Evolutionary conservation across 2,888 invertebrate species (phyloP), one percentile per base, ranked within the genome.

Genomic region (Cataglyphis altisquamis): DNA sequence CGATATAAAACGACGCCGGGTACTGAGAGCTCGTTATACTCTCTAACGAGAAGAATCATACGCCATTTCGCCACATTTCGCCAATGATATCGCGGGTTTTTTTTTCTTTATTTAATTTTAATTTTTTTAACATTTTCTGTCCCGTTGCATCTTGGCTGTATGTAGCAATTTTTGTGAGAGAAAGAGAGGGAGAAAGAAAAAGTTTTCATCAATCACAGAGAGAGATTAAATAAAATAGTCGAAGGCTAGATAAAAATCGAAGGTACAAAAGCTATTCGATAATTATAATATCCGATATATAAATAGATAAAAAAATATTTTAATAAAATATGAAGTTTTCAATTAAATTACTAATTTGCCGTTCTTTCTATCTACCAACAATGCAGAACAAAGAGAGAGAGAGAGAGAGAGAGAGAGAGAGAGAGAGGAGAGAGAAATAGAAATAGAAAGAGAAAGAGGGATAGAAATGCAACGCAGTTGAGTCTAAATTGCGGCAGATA

Each of bases 1-100:
- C 21, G 57, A 21, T 68, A 68, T 80, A 80, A 80, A 60, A 77
- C 55, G 67, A 77, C 55, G 67, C 67, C 67, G 41, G 29, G 29
- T 64, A 36, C n/a, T 41, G 67, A 32, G 41, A 62, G 60, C 57
- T 80, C 70, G 78, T 70, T 70, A 32, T 45, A 39, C 8, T 18
- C 12, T 57, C 32, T 68, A 78, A 78, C 68, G 78, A 60, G 57
- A 25, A 41, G 25, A 68, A 60, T 60, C 57, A 12, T 29, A 75
- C 45, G 12, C 45, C 10, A 57, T 67, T 21, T 21, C 21, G 21
- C 21, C 21, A 41, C 10, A 12, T 45, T 68, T 10, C 21, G 41
- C n/a, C 57, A 32, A 25, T 10, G 45, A 78, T 41, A 77, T 41
- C 41, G 18, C 21, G n/a, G 5, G 6, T 21, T 12, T 55, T 41